Evolutionary conservation across 2,797 vertebrate species (phyloP).

Genomic region (Pogoniulus pusillus): DNA sequence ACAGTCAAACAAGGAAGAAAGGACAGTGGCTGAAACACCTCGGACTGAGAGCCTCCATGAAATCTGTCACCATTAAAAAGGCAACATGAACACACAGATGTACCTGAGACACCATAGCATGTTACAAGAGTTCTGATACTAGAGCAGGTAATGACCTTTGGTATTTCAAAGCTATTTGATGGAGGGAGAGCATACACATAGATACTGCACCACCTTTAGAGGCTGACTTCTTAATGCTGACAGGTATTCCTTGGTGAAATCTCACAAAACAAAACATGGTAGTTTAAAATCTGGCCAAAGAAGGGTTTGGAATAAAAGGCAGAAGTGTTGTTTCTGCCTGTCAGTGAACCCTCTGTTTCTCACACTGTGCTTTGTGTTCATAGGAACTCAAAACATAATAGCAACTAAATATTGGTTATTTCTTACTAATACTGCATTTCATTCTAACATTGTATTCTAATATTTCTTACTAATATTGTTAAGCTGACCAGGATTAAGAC

Average conservation of each 20-base stretch:
- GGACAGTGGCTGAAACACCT: not conserved
- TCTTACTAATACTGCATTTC: not conserved
- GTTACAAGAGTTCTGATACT: not conserved
- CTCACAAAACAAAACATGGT: not conserved
- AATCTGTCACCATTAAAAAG: slow-evolving; percentile 8
- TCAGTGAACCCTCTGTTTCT: not conserved
- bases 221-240: slow-evolving; percentile 18
- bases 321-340: not conserved
- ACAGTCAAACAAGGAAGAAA: not conserved
- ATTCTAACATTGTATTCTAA: too few species aligned
- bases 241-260: slow-evolving; percentile 28
- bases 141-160: slow-evolving; percentile 38
- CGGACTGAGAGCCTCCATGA: not conserved
- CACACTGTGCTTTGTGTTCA: not conserved
- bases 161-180: slow-evolving; percentile 4
- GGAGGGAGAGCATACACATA: not conserved
- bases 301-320: not conserved
- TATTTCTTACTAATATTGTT: not conserved
- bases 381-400: not conserved
- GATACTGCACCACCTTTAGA: not conserved
- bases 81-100: not conserved
- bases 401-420: not conserved
- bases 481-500: not conserved
- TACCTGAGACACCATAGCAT: not conserved
- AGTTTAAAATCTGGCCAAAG: not conserved